Base-by-base conservation (phyloP, 2,888 invertebrate genomes). In the Troides oblongomaculatus region DNA sequence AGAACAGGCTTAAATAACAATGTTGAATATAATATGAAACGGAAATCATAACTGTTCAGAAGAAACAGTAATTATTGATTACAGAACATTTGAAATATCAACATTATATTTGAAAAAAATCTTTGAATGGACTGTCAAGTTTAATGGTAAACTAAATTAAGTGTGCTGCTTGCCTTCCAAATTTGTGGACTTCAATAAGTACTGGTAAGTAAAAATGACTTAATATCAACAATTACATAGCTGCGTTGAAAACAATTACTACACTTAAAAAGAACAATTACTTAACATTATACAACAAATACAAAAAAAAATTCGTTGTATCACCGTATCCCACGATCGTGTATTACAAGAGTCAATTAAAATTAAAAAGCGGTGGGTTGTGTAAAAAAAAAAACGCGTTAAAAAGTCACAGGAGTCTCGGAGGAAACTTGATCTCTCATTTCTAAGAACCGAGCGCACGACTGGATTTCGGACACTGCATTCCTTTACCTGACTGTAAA, bases 391-490 rank as follows among this genome's bases (percentile, higher is more conserved):
- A 69, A 65, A 39, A 17, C 36, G 46, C 56, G 39, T 68, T 60
- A 68, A 60, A 64, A 62, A 43, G 14, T n/a, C 21, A 43, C 39
- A 61, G 62, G 62, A 50, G 46, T 46, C 50, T 46, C 53, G 18
- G 46, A 58, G 57, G 56, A 57, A 64, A 69, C 65, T 65, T 43
- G 69, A 69, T 69, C 62, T 64, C 61, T 62, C 66, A 57, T 61
- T 77, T 79, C 78, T 70, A 69, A 72, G 77, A 78, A 78, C 64
- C 66, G 62, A 56, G 61, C 70, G 64, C 72, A 63, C 70, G 75
- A 74, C 75, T 73, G 75, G 76, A 75, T 74, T 75, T 76, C 64
- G 76, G 76, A 63, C 23, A 39, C 63, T n/a, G 53, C 70, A 70
- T 70, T 70, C 70, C 70, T 59, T 63, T 66, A 63, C 63, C 66